These are phyloP conservation scores for Catharus ustulatus DNA, from an alignment of 2,797 vertebrate genomes.

Conservation along the genomic window DNA sequence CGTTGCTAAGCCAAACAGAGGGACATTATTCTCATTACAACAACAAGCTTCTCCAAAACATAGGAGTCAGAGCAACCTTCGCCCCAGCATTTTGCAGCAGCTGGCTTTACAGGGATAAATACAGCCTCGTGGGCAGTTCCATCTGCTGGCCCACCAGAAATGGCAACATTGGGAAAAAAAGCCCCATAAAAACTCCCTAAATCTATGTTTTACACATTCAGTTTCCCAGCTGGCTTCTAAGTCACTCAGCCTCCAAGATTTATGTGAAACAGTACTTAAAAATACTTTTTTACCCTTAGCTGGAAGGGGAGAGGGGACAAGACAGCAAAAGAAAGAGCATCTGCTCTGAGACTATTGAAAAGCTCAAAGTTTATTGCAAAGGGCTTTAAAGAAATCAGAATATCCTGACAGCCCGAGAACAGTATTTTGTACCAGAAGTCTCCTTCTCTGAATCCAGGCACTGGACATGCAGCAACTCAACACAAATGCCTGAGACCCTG, in stretches of 20 bases:
- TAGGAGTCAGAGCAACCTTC: not conserved
- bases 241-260: slow-evolving; percentile 2
- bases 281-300: slow-evolving; percentile 19
- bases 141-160: slow-evolving; percentile 64
- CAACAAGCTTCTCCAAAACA: not conserved
- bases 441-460: not conserved
- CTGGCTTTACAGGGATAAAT: slow-evolving; percentile 44
- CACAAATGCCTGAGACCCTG: rapidly evolving
- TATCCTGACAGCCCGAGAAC: not conserved
- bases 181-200: not conserved
- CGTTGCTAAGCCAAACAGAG: not conserved
- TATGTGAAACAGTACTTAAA: not conserved
- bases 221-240: slow-evolving; percentile 44
- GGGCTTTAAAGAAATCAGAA: not conserved
- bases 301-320: not conserved
- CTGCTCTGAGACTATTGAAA: not conserved
- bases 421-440: not conserved
- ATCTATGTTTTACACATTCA: slow-evolving; percentile 39
- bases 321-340: not conserved
- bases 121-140: slow-evolving; percentile 55
- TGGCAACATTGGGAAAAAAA: not conserved
- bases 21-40: not conserved
- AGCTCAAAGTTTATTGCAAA: not conserved
- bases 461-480: not conserved
- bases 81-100: slow-evolving; percentile 19